These are phyloP conservation scores for Drosophila ercepeae DNA, from an alignment of 1,140 invertebrate species.

Conservation along the genomic window DNA sequence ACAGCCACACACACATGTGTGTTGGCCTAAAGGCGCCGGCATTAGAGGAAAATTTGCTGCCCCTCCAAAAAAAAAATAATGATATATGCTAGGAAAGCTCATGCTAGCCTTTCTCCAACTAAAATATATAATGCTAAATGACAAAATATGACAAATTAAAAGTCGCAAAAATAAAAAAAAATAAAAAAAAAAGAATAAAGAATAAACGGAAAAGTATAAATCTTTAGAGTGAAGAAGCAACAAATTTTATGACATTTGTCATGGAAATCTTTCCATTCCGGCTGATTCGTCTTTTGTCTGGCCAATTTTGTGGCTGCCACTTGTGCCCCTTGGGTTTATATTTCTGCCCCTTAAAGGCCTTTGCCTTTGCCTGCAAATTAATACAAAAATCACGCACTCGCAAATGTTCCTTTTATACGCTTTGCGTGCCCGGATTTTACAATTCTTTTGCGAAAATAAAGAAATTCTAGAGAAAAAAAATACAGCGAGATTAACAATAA, in stretches of 20 bases:
- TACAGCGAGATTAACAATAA: slow-evolving; percentile 36
- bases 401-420: slow-evolving; percentile 63
- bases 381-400: slow-evolving; percentile 71
- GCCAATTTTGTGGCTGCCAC: slow-evolving; percentile 44
- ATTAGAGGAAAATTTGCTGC: slow-evolving; percentile 43
- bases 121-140: slow-evolving; percentile 78
- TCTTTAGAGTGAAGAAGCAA: slow-evolving; percentile 3
- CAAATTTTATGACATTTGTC: slow-evolving; percentile 56
- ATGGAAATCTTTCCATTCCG: slow-evolving; percentile 36
- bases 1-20: slow-evolving; percentile 45
- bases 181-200: not conserved
- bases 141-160: slow-evolving; percentile 78
- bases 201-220: slow-evolving; percentile 8
- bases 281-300: slow-evolving; percentile 49
- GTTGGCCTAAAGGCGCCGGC: slow-evolving; percentile 62
- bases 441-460: slow-evolving; percentile 33
- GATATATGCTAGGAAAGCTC: slow-evolving; percentile 37
- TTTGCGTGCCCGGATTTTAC: slow-evolving; percentile 66
- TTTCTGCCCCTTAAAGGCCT: not conserved
- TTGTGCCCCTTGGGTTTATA: not conserved
- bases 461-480: slow-evolving; percentile 26
- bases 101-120: slow-evolving; percentile 41
- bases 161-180: slow-evolving; percentile 36
- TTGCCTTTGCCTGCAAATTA: slow-evolving; percentile 27
- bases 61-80: slow-evolving; percentile 20